Evolutionary conservation across 2,888 invertebrate species (phyloP).

Genomic region (Rhingia rostrata): DNA sequence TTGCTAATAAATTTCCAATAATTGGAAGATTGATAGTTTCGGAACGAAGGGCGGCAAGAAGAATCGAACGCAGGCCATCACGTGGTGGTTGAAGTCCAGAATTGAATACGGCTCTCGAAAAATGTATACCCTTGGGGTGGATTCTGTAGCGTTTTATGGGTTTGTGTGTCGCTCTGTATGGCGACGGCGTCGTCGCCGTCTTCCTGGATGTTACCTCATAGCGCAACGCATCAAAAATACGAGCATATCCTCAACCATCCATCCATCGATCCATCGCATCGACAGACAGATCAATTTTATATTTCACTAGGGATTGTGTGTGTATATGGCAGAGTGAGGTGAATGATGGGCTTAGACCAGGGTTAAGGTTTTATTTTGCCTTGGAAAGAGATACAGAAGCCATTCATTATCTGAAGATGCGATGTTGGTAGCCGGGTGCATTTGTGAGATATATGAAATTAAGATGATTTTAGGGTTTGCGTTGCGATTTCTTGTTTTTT

Average conservation of each 20-base stretch:
- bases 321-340: background rate
- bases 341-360: constrained; percentile 23
- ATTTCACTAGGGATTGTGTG: background rate
- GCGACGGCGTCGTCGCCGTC: constrained; percentile 41
- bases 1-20: constrained; percentile 80
- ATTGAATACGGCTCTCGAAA: constrained; percentile 39
- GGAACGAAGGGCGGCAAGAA: constrained; percentile 50
- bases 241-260: constrained; percentile 3
- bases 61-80: constrained; percentile 10
- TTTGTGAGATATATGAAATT: constrained; percentile 71
- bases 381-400: constrained; percentile 58
- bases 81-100: constrained; percentile 13
- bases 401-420: constrained; percentile 68
- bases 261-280: constrained; percentile 4
- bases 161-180: constrained; percentile 54
- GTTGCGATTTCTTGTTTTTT: background rate
- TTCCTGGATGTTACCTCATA: constrained; percentile 64
- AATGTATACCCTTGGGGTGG: constrained; percentile 47
- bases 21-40: constrained; percentile 72
- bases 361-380: constrained; percentile 45
- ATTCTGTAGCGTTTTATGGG: constrained; percentile 42
- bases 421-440: constrained; percentile 46
- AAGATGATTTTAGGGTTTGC: constrained; percentile 69
- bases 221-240: constrained; percentile 33
- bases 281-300: constrained; percentile 45